Evolutionary conservation across 2,797 vertebrate species (phyloP).

Genomic region (Podarcis siculus): DNA sequence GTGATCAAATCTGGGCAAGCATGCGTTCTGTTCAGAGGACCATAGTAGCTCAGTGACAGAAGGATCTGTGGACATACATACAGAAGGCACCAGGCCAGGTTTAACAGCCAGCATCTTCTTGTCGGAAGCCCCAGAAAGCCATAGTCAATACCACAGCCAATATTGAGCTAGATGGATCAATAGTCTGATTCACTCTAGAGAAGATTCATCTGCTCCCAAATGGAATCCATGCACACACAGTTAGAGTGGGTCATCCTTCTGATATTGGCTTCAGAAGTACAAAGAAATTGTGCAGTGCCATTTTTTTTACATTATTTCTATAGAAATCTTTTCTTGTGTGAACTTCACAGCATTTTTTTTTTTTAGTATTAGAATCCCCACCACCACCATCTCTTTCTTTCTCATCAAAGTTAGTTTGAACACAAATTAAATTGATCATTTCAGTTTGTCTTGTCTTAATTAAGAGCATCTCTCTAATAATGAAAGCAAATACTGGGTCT

Average conservation of each 20-base stretch:
- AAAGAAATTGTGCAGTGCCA: neutral
- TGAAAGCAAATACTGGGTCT: conserved; percentile 35
- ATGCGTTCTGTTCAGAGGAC: neutral
- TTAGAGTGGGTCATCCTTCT: neutral
- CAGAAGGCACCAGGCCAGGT: neutral
- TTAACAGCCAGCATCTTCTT: neutral
- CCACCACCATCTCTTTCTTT: neutral
- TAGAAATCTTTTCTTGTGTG: neutral
- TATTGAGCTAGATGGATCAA: neutral
- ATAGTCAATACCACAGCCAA: neutral
- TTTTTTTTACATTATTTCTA: conserved; percentile 9
- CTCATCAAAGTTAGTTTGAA: neutral
- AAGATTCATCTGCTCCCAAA: neutral
- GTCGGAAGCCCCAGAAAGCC: neutral
- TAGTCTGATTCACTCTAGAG: neutral
- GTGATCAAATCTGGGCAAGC: neutral
- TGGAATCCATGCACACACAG: neutral
- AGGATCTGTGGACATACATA: neutral
- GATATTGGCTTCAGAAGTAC: conserved; percentile 3
- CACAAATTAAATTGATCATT: conserved; percentile 27
- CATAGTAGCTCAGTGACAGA: neutral
- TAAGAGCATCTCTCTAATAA: conserved; percentile 19
- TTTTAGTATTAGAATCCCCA: neutral
- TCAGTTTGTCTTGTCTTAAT: neutral
- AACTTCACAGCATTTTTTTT: neutral